Base-by-base conservation (phyloP, 1,140 invertebrate genomes). In the Nymphalis io region DNA sequence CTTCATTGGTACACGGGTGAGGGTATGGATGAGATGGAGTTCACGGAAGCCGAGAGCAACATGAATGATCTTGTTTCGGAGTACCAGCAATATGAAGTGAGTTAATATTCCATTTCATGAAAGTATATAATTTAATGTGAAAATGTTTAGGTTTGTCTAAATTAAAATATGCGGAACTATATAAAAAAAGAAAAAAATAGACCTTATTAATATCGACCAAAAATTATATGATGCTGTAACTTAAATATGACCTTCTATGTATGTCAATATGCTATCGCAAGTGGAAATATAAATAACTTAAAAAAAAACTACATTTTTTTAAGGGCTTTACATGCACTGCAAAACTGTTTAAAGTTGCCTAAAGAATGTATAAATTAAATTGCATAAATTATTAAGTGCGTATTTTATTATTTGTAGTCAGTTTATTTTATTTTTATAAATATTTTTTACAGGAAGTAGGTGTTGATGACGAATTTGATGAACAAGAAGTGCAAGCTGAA, bases 11-110 rank as follows among this genome's bases (percentile, higher is more conserved):
- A 96, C 92, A 96, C 96, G 21, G 96, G 96, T 15, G 96, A 97
- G 82, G 96, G 96, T 60, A 96, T 97, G 92, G 96, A 96, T 74
- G 96, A 97, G 86, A 93, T 94, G 93, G 94, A 94, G 76, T 94
- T 95, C 88, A 96, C 93, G 74, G 96, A 95, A 70, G 94, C 94
- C 0, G 94, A 94, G 66, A 93, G 93, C 51, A 97, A 97, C 92
- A 97, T 97, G 96, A 94, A 96, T 83, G 96, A 98, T 85, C 87
- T 98, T 57, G 95, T 98, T 2, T 95, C 95, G 0, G 97, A 98
- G 84, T 98, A 98, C 80, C 97, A 98, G 84, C 96, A 98, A 83
- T 98, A 98, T 89, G 96, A 97, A 84, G 96, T 39, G 15, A 18
- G 18, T 55, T 18, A 3, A n/a, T 46, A 16, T 46, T 44, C 2